phyloP scores from a whole-genome alignment of 37 sponge, comb jelly and placozoan genomes.

The Petrosia ficiformis region DNA sequence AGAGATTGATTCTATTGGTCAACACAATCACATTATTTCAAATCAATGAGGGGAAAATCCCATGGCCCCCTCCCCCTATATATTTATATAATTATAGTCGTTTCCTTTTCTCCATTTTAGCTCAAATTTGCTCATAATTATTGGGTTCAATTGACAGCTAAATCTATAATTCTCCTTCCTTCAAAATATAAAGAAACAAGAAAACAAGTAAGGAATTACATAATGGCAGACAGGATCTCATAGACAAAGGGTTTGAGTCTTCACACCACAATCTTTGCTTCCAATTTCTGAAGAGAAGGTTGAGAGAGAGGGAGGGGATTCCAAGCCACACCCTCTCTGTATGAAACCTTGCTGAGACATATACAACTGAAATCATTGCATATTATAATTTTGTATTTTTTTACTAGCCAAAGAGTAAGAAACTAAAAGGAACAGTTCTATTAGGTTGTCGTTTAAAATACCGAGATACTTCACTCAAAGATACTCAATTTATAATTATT shows the following conservation, averaged over 20 bases:
- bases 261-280: no score
- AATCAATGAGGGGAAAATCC: no score
- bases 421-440: slow-evolving; percentile 2
- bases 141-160: slow-evolving; percentile 42
- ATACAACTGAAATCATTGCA: neutral
- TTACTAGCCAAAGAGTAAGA: slow-evolving; percentile 4
- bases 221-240: no score
- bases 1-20: no score
- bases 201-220: slow-evolving; percentile 5
- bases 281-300: no score
- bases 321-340: no score
- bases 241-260: no score
- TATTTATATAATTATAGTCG: no score
- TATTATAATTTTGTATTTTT: neutral
- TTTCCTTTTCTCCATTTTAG: no score
- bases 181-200: slow-evolving; percentile 24
- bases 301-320: no score
- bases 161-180: slow-evolving; percentile 17
- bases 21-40: no score
- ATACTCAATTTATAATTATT: slow-evolving; percentile 44
- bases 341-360: neutral
- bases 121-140: slow-evolving; percentile 14
- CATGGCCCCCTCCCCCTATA: no score
- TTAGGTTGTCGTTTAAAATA: slow-evolving; percentile 35
- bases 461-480: slow-evolving; percentile 33